Base-by-base conservation (phyloP, 1,140 invertebrate species). In the Mesaphorura yosii region DNA sequence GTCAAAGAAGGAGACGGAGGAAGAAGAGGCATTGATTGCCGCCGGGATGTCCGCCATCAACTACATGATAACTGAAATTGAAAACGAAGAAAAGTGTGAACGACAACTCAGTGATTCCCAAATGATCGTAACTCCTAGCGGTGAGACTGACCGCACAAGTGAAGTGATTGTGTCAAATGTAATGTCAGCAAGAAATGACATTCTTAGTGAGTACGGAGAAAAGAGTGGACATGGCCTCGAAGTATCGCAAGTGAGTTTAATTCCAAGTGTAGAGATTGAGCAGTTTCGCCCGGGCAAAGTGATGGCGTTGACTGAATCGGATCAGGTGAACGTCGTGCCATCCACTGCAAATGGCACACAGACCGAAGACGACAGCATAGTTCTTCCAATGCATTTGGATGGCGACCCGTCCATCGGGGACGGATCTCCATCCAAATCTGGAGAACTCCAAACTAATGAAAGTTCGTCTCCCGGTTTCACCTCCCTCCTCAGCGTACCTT, bases 401-500 rank as follows among this genome's bases (percentile, higher is more conserved):
- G 57, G 51, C 46, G 39, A 59, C 55, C 48, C 58, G 26, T 48
- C 15, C 28, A 51, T 27, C 10, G 17, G 48, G 22, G 45, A 37
- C 22, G 59, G 57, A 53, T 55, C 34, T 53, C 60, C 57, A 59
- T 51, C 41, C 56, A 57, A 62, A 53, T 54, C 51, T 47, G 44
- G 26, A 28, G 25, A 49, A 50, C 31, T 39, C 12, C 19, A 45
- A n/a, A 39, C 26, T 41, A 50, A 55, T 48, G 38, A 53, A 44
- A 29, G 14, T 22, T 45, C 53, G 22, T 10, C 41, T 29, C 49
- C 58, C 28, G 59, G 59, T 48, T 48, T 54, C 45, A 58, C 57
- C 52, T 54, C 64, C 20, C 38, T 53, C 25, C 50, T 52, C 56
- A 61, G 62, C 50, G 55, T 58, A 19, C 61, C 61, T n/a, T 27